Base-by-base conservation (phyloP, 2,888 invertebrate species). In the Sesamia inferens region DNA sequence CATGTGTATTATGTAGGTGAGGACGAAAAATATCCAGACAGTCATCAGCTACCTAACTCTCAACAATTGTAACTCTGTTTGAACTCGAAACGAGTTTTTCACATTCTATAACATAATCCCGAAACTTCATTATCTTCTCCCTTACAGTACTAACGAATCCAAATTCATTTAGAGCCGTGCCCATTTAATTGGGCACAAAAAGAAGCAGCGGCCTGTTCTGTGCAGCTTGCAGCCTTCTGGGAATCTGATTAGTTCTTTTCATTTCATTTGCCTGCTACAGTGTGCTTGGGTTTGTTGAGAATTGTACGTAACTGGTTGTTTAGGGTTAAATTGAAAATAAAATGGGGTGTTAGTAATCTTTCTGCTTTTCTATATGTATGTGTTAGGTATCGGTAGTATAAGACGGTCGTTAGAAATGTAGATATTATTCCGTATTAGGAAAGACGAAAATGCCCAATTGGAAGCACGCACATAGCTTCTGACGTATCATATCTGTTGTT, bases 171-270 rank as follows among this genome's bases (percentile, higher is more conserved):
- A 73, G 68, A 68, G 1, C 59, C 54, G 39, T 10, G 59, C 51
- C 57, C 58, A 51, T 63, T 75, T 59, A 58, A 54, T 79, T 44
- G 66, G 61, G 14, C 63, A 69, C 44, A 79, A 82, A 74, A 74
- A 44, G 61, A 48, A 42, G 11, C 24, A 10, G 31, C n/a, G 31
- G 57, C 55, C 39, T 19, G 39, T 67, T 67, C 48, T 47, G 24
- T 68, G 75, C 55, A 71, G 16, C 42, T 62, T 54, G 42, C 69
- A 59, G 47, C n/a, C 10, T 76, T 73, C 74, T 74, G 65, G 19
- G 74, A 79, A 79, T 42, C 22, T 31, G 31, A 55, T 77, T 55
- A 66, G 16, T 59, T 51, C 1, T 54, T 71, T 77, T 59, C 5
- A 44, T 77, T 77, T 13, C 8, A 63, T 77, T 71, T 63, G 0